Percentiles rank a stretch among this genome's conserved stretches.
Conservation (phyloP, 2,888 invertebrate genomes). For the Seira sanloemensis region DNA sequence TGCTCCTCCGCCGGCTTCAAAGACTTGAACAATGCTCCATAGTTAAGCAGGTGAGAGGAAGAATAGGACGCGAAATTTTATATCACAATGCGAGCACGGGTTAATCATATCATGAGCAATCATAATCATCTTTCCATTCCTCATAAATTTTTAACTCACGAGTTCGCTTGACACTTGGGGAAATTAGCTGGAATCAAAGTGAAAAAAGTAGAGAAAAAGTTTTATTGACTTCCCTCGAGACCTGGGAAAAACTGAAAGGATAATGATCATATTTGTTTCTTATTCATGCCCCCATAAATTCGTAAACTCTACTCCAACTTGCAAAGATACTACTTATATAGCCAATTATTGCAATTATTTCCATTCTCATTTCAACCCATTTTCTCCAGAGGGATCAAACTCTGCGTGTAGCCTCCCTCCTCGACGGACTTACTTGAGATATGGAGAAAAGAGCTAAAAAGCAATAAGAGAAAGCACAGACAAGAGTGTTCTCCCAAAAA, state of each 20-base stretch:
- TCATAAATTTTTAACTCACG: not conserved
- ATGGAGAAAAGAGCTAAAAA: too few relatives aligned
- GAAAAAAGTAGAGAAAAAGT: not conserved
- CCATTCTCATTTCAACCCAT: not conserved
- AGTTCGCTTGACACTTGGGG: not conserved
- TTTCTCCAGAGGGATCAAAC: not conserved
- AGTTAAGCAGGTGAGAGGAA: constrained; percentile 80
- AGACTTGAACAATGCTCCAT: constrained; percentile 86
- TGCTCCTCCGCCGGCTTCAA: constrained; percentile 87
- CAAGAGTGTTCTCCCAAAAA: not conserved
- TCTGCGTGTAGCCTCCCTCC: too few relatives aligned
- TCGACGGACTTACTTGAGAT: too few relatives aligned
- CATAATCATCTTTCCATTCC: too few relatives aligned
- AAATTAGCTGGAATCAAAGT: too few relatives aligned
- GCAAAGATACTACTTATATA: too few relatives aligned
- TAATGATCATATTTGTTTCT: not conserved
- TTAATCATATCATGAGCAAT: not conserved
- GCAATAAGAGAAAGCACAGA: not conserved
- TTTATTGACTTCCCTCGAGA: not conserved
- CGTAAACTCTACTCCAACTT: too few relatives aligned
- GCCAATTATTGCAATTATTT: not conserved
- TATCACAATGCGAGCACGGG: not conserved
- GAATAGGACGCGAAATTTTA: not conserved
- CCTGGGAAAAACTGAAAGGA: not conserved
- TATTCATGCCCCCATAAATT: not conserved